Percentiles rank a stretch among this genome's conserved stretches.
phyloP scores from a whole-genome alignment of 2,113 vertebrate genomes.

The Apeltes quadracus region DNA sequence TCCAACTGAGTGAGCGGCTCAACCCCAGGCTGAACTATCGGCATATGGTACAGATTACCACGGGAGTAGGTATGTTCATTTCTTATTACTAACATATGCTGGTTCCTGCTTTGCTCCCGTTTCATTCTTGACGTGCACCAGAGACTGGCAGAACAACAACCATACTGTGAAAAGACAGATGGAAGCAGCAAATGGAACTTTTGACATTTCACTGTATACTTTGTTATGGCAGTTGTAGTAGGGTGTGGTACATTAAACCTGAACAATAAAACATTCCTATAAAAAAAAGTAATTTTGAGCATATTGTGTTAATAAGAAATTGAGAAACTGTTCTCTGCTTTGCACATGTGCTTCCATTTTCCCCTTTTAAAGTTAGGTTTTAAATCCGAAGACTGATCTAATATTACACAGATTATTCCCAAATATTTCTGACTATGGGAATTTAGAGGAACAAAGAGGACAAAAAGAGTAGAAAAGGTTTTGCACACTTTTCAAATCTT shows the following conservation, averaged over 20 bases:
- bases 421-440: not conserved
- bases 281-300: not conserved
- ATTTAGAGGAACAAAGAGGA: not conserved
- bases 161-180: conserved; percentile 40
- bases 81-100: conserved; percentile 76
- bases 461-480: not conserved
- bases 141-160: conserved; percentile 42
- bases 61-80: conserved; percentile 65
- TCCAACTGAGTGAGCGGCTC: conserved; percentile 41
- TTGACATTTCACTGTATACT: conserved; percentile 16
- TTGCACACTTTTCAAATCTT: not conserved
- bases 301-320: not conserved
- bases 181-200: conserved; percentile 25
- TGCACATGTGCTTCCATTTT: not conserved
- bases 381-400: not conserved
- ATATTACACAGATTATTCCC: not conserved
- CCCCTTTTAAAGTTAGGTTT: not conserved
- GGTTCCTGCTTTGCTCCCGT: conserved; percentile 47
- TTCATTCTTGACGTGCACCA: conserved; percentile 47
- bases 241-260: not conserved
- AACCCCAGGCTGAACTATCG: conserved; percentile 51
- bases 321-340: not conserved
- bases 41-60: conserved; percentile 76
- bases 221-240: conserved; percentile 10
- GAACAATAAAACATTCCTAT: not conserved